A percentile compares a stretch with the other conserved stretches of the same genome.
Conservation (phyloP, 1,140 invertebrate genomes). For the Nautilus pompilius region DNA sequence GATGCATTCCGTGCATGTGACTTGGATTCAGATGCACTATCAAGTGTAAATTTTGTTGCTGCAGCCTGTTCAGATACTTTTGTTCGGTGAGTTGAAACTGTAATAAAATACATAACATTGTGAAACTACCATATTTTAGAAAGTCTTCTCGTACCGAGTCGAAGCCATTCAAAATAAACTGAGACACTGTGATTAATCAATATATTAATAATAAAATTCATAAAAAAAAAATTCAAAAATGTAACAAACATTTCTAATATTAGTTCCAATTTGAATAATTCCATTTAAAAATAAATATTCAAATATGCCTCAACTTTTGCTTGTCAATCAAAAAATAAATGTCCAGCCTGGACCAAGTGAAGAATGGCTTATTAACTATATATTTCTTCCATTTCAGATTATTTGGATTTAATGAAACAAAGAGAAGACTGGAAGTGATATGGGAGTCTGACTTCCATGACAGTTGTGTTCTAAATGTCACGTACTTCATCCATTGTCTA, state of each 20-base stretch:
- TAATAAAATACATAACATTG: neutral
- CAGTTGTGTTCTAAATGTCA: slow-evolving; percentile 49
- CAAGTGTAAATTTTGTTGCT: slow-evolving; percentile 46
- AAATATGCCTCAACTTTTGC: no score
- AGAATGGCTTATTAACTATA: no score
- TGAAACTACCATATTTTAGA: neutral
- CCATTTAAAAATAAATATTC: no score
- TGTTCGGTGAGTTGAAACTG: slow-evolving; percentile 58
- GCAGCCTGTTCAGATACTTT: slow-evolving; percentile 72
- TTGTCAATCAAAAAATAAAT: no score
- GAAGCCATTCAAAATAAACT: no score
- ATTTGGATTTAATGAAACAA: slow-evolving; percentile 37
- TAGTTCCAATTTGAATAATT: no score
- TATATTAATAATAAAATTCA: no score
- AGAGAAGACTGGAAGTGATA: slow-evolving; percentile 21
- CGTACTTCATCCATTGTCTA: slow-evolving; percentile 12
- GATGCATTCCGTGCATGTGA: slow-evolving; percentile 40
- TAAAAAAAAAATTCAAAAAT: no score
- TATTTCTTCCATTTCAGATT: slow-evolving; percentile 36
- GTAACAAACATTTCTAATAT: no score
- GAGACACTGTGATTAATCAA: no score
- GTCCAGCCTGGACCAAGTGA: no score
- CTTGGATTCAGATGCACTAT: slow-evolving; percentile 44
- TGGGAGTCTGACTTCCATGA: slow-evolving; percentile 33
- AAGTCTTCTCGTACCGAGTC: neutral